Evolutionary conservation across 2,113 vertebrate species (phyloP).

Genomic region (Nothoprocta pentlandii): DNA sequence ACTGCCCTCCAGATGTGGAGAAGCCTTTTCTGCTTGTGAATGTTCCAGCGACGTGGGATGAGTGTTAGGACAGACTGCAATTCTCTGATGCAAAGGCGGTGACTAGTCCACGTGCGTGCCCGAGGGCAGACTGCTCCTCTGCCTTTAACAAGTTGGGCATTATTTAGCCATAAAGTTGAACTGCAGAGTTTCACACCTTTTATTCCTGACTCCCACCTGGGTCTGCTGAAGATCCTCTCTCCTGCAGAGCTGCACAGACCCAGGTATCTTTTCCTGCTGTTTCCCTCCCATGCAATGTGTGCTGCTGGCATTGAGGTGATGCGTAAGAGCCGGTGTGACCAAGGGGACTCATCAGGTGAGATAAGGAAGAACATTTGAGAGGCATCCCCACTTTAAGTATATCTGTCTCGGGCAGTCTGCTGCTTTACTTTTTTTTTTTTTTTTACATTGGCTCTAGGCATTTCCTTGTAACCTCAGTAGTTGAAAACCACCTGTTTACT

Average conservation of each 20-base stretch:
- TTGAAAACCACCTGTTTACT: background rate
- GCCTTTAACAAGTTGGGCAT: background rate
- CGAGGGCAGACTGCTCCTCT: background rate
- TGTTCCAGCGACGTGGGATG: background rate
- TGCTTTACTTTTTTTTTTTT: background rate
- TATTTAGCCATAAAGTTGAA: background rate
- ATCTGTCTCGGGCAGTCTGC: background rate
- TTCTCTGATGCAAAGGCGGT: background rate
- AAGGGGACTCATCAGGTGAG: background rate
- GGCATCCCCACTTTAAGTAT: background rate
- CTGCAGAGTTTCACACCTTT: background rate
- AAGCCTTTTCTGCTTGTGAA: background rate
- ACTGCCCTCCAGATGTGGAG: background rate
- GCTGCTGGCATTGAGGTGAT: background rate
- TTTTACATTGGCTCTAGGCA: background rate
- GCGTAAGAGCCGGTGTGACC: background rate
- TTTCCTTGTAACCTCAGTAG: background rate
- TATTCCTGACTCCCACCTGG: background rate
- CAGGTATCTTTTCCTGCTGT: background rate
- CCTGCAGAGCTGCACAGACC: background rate
- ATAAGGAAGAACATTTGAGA: background rate
- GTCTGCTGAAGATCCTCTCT: background rate
- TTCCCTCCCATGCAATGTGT: fast-evolving
- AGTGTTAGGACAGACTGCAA: background rate
- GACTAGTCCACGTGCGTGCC: background rate